These are phyloP conservation scores for Lampropteryx suffumata DNA, from an alignment of 2,888 invertebrate species.

Conservation along the genomic window DNA sequence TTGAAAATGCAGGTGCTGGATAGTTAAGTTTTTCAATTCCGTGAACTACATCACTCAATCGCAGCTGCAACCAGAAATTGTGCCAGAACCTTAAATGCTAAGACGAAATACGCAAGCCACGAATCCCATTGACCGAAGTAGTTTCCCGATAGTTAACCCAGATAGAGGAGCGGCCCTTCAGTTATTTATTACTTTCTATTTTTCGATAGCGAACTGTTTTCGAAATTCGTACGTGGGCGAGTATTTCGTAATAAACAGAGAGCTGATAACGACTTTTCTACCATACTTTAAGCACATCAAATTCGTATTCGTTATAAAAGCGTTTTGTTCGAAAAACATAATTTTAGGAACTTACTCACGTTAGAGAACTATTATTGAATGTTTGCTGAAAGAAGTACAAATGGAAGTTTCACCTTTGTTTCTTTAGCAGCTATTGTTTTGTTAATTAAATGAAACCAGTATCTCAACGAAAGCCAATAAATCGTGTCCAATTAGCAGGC, in stretches of 20 bases:
- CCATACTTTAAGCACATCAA: no score
- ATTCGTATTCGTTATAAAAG: no score
- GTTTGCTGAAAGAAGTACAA: no score
- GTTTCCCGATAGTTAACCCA: constrained; percentile 59
- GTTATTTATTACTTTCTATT: constrained; percentile 79
- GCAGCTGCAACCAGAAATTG: no score
- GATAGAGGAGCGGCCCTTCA: constrained; percentile 74
- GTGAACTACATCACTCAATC: no score
- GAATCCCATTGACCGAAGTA: constrained; percentile 41
- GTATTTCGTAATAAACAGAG: constrained; percentile 53
- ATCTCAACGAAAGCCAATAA: constrained; percentile 52
- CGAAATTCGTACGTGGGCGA: constrained; percentile 74
- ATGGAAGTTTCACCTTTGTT: background rate
- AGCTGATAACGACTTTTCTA: constrained; percentile 42
- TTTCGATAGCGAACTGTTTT: constrained; percentile 73
- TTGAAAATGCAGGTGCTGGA: no score
- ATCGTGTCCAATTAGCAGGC: constrained; percentile 76
- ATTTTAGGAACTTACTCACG: no score
- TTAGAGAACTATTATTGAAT: no score
- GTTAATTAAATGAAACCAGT: constrained; percentile 33
- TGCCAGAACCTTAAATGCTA: background rate
- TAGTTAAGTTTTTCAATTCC: no score
- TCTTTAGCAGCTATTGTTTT: constrained; percentile 2
- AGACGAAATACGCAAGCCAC: constrained; percentile 25
- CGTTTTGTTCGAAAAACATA: background rate